Conservation (phyloP, 2,113 vertebrate genomes). For the Otolemur garnettii region DNA sequence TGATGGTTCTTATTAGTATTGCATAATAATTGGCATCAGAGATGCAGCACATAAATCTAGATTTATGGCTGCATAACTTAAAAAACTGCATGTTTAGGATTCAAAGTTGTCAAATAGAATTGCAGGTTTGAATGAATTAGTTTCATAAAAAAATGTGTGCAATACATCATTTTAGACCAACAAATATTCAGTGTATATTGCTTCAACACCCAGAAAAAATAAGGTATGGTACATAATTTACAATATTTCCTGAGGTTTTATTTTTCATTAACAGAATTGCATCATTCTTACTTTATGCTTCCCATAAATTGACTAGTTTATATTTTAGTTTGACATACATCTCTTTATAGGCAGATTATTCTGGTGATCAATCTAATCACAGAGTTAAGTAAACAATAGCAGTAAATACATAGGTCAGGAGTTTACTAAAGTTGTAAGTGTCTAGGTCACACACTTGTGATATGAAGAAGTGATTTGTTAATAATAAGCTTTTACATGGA, state of each 20-base stretch:
- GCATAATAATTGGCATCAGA: neutral
- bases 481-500: constrained; percentile 77
- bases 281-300: neutral
- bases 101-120: constrained; percentile 1
- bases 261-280: constrained; percentile 47
- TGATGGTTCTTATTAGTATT: neutral
- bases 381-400: constrained; percentile 27
- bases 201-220: neutral
- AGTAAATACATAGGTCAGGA: neutral
- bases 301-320: neutral
- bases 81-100: neutral
- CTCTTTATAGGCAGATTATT: neutral
- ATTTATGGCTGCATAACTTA: neutral
- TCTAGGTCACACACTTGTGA: constrained; percentile 63
- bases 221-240: neutral
- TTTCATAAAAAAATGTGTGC: neutral
- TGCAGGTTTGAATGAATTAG: neutral
- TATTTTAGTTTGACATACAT: constrained; percentile 10
- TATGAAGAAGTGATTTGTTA: constrained; percentile 74
- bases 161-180: neutral
- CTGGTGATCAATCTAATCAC: neutral
- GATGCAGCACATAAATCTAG: neutral
- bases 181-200: neutral
- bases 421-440: constrained; percentile 65
- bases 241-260: neutral